phyloP scores from a whole-genome alignment of 2,113 vertebrate species.

The Campylomormyrus numenius region DNA sequence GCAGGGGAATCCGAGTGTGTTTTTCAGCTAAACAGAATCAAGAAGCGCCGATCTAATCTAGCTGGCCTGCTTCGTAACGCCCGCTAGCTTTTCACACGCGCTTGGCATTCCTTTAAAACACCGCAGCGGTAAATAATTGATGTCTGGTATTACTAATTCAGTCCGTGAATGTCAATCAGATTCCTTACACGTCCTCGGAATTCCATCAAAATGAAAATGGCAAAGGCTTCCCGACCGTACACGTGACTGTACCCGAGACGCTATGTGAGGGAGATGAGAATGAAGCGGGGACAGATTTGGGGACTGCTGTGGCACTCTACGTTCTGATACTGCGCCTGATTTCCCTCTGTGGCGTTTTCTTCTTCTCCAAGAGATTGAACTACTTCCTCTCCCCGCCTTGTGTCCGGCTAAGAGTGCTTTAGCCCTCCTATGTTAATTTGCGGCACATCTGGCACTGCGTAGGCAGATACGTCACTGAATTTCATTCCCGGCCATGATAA shows the following conservation, averaged over 20 bases:
- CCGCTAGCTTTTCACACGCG: not conserved
- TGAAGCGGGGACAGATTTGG: not conserved
- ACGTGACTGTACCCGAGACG: too few relatives aligned
- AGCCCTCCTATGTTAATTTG: not conserved
- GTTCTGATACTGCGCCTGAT: not conserved
- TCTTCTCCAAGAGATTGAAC: not conserved
- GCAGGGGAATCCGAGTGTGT: not conserved
- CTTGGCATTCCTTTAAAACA: conserved; percentile 18
- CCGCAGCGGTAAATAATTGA: conserved; percentile 1
- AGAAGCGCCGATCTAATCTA: not conserved
- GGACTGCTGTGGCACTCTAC: too few relatives aligned
- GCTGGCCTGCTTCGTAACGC: not conserved
- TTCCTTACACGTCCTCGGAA: not conserved
- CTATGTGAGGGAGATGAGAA: conserved; percentile 4
- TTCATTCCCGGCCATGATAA: not conserved
- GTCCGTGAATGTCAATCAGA: not conserved
- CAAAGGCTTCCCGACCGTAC: not conserved
- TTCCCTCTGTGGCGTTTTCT: not conserved
- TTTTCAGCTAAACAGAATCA: conserved; percentile 2
- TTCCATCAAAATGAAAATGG: not conserved
- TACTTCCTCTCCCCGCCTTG: not conserved
- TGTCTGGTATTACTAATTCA: conserved; percentile 10
- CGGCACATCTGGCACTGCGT: not conserved
- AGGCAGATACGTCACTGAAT: not conserved
- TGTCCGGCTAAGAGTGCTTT: not conserved